Percentiles rank a stretch among this genome's conserved stretches.
Conservation (phyloP, 2,888 invertebrate species). For the Geotrupes spiniger region DNA sequence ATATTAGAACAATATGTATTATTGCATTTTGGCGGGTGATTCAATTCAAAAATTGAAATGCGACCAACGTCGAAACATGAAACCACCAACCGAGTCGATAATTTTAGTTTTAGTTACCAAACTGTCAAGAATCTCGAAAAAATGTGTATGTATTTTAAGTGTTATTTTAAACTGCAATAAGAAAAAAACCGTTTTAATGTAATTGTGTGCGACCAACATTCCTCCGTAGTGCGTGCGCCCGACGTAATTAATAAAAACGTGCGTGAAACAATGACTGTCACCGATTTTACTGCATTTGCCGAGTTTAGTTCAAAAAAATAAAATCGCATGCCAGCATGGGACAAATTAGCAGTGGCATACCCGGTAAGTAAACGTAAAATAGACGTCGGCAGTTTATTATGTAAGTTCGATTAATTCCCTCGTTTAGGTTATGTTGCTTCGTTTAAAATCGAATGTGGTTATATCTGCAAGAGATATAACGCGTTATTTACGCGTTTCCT, state of each 20-base stretch:
- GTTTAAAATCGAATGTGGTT: no score
- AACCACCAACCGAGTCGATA: no score
- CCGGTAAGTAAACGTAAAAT: slow-evolving; percentile 13
- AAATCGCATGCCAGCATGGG: slow-evolving; percentile 20
- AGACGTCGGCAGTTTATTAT: not conserved
- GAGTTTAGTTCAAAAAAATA: not conserved
- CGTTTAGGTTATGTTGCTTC: slow-evolving; percentile 1
- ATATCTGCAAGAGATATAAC: no score
- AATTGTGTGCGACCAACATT: slow-evolving; percentile 13
- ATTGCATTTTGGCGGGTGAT: no score
- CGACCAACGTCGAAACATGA: no score
- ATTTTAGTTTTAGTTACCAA: no score
- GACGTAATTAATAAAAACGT: not conserved
- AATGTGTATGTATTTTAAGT: slow-evolving; percentile 3
- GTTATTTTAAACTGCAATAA: slow-evolving; percentile 17
- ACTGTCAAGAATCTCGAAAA: no score
- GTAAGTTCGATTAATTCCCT: not conserved
- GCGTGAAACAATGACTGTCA: not conserved
- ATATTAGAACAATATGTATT: no score
- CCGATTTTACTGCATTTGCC: slow-evolving; percentile 1
- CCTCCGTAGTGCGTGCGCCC: not conserved
- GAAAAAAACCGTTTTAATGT: slow-evolving; percentile 11
- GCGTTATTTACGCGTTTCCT: no score
- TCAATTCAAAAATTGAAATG: no score
- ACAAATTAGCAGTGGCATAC: slow-evolving; percentile 25